A percentile compares a stretch with the other conserved stretches of the same genome.
These are phyloP conservation scores for Neoaliturus tenellus DNA, from an alignment of 2,888 invertebrate species.

Conservation along the genomic window DNA sequence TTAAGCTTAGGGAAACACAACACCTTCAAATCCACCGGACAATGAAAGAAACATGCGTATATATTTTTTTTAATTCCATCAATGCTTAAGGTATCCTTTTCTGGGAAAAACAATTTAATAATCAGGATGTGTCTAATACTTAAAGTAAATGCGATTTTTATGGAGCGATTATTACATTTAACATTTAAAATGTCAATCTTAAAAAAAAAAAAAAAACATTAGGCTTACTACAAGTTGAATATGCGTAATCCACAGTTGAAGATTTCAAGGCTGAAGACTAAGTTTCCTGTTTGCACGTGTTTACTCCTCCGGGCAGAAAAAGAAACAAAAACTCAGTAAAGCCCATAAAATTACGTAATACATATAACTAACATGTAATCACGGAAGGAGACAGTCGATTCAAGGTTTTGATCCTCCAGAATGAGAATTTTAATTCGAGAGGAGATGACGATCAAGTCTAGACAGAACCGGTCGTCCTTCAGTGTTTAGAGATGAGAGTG, in stretches of 20 bases:
- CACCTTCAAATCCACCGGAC: too few relatives aligned
- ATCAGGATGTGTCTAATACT: too few relatives aligned
- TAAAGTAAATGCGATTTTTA: too few relatives aligned
- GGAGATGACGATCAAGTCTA: conserved; percentile 1
- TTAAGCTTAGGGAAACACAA: too few relatives aligned
- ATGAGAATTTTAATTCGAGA: background rate
- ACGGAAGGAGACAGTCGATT: background rate
- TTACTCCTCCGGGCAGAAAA: background rate
- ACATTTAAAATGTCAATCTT: too few relatives aligned
- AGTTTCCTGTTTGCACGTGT: background rate
- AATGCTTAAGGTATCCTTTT: too few relatives aligned
- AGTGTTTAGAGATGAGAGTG: conserved; percentile 10
- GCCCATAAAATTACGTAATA: background rate
- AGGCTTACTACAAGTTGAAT: too few relatives aligned
- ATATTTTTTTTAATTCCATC: too few relatives aligned
- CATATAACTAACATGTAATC: background rate
- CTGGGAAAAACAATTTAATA: too few relatives aligned
- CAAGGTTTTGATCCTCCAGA: background rate
- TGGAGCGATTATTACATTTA: too few relatives aligned
- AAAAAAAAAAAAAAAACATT: too few relatives aligned
- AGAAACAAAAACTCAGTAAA: background rate
- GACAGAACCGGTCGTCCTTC: background rate
- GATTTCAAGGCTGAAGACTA: background rate
- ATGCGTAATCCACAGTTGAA: background rate
- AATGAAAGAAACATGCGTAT: too few relatives aligned